Evolutionary conservation across 2,797 vertebrate genomes (phyloP).

Genomic region (Silurus lanzhouensis): DNA sequence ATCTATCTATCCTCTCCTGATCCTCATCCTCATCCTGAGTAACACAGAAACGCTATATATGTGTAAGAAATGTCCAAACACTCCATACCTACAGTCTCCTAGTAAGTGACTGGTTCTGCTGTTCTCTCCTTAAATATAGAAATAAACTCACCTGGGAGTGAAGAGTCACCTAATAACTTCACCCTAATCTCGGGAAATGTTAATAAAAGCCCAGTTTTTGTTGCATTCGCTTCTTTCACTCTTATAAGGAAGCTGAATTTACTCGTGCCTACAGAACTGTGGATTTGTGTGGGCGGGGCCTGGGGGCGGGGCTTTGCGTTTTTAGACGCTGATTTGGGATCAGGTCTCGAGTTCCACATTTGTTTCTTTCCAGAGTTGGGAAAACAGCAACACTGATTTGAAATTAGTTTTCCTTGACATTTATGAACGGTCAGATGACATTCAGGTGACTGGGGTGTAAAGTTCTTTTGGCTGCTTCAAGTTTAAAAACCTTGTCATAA

Average conservation of each 20-base stretch:
- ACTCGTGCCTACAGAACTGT: neutral
- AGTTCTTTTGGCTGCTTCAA: neutral
- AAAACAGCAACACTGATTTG: neutral
- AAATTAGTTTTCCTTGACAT: neutral
- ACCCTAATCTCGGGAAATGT: neutral
- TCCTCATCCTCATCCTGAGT: no score
- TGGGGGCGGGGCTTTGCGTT: neutral
- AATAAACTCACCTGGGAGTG: neutral
- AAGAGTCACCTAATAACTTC: no score
- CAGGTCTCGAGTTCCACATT: neutral
- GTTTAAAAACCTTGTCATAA: neutral
- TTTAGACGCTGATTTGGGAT: neutral
- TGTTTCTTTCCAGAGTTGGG: neutral
- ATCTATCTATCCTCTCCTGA: no score
- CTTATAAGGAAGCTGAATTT: neutral
- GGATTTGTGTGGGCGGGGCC: constrained; percentile 1
- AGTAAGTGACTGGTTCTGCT: neutral
- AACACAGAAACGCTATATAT: no score
- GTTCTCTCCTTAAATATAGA: neutral
- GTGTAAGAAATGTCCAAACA: no score
- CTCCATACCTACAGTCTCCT: neutral
- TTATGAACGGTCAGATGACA: neutral
- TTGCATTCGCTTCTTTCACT: neutral
- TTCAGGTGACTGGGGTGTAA: neutral
- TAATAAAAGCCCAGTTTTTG: no score